Evolutionary conservation across 2,888 invertebrate genomes (phyloP).

Genomic region (Trachelus troglodyta): DNA sequence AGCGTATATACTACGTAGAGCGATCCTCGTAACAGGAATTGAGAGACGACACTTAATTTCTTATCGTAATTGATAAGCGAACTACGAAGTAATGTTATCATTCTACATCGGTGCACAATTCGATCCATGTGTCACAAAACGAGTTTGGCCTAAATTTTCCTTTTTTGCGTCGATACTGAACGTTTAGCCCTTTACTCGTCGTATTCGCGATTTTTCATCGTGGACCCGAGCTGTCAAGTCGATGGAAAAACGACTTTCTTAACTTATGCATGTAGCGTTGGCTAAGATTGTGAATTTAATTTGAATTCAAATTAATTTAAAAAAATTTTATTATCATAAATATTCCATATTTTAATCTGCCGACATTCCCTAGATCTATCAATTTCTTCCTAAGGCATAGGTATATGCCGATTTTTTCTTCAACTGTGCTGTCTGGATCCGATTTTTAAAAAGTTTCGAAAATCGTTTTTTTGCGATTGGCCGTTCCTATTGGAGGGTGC

Average conservation of each 20-base stretch:
- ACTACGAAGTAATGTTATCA: constrained; percentile 43
- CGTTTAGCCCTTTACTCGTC: constrained; percentile 5
- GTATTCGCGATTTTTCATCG: constrained; percentile 11
- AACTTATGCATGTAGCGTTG: constrained; percentile 18
- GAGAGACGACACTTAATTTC: constrained; percentile 44
- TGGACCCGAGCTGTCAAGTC: constrained; percentile 7
- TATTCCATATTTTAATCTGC: too few relatives aligned
- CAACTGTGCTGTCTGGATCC: too few relatives aligned
- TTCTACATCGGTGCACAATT: constrained; percentile 53
- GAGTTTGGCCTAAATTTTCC: constrained; percentile 56
- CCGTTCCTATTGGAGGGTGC: too few relatives aligned
- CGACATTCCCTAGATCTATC: too few relatives aligned
- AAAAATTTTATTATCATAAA: too few relatives aligned
- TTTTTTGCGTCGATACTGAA: constrained; percentile 34
- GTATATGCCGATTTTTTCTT: too few relatives aligned
- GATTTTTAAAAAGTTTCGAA: too few relatives aligned
- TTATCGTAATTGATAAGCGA: constrained; percentile 41
- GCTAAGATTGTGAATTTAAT: too few relatives aligned
- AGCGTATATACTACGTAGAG: constrained; percentile 24
- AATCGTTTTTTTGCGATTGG: too few relatives aligned
- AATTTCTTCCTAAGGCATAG: too few relatives aligned
- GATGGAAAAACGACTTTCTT: constrained; percentile 18
- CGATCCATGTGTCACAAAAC: constrained; percentile 41
- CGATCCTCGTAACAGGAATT: constrained; percentile 55
- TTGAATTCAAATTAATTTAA: too few relatives aligned